Evolutionary conservation across 2,113 vertebrate genomes (phyloP), one percentile per base, ranked within the genome.

Genomic region (Miniopterus natalensis): DNA sequence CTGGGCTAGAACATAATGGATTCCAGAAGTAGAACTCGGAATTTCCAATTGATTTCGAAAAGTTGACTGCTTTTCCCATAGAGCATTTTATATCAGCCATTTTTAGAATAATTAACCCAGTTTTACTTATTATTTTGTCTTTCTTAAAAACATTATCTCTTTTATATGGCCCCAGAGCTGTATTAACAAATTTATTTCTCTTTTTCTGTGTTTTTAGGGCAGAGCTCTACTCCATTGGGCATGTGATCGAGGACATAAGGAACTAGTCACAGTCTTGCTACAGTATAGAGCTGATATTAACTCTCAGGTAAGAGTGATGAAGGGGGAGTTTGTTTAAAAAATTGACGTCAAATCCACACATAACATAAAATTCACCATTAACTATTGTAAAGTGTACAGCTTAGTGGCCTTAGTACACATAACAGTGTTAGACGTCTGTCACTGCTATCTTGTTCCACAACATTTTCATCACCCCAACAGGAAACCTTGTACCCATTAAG

Each of bases 181-280:
- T 2, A 49, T 87, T 95, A 93, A 88, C 59, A 85, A 55, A 80
- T 79, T 55, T 31, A 49, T 87, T 90, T 51, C 57, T 70, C n/a
- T 88, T 85, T 84, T 85, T 84, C 96, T 96, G 66, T 84, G 51
- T 96, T 96, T 98, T 61, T 97, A 99, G 99, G 99, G 99, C 27
- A 98, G 99, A 94, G 98, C 99, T 77, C 98, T 99, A 45, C 98
- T 99, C 70, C 99, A 99, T 94, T 99, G 99, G 99, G 99, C 99
- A 0, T 99, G 99, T 84, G 99, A 99, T 97, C 98, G 99, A 98
- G 99, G 99, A 96, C 99, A 99, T 97, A 99, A 99, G 97, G 99
- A 99, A 59, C 98, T 99, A 96, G 99, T 99, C 92, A 99, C 99
- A n/a, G 96, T 99, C 42, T 98, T 99, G 88, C 98, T 99, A 36